A percentile compares a stretch with the other conserved stretches of the same genome.
Conservation (phyloP, 1,140 invertebrate species). For the Pemphigus obesinymphae region DNA sequence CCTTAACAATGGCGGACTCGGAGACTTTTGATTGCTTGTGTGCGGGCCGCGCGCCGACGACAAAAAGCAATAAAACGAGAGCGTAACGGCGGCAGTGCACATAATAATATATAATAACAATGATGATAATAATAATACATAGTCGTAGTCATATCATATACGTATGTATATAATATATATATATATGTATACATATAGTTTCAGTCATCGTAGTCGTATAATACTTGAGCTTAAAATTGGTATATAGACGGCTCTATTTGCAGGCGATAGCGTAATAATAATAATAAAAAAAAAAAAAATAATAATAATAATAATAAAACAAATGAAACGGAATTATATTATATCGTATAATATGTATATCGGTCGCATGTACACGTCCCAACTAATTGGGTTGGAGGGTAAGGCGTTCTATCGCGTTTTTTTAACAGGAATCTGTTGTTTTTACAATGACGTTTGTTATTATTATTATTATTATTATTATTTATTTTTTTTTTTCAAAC, state of each 20-base stretch:
- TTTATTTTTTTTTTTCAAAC: no score
- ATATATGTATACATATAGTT: background rate
- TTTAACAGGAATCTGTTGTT: no score
- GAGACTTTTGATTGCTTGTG: background rate
- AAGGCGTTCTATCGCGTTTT: no score
- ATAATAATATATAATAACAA: slow-evolving; percentile 10
- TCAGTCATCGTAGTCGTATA: background rate
- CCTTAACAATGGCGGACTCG: background rate
- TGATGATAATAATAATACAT: background rate
- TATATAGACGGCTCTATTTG: no score
- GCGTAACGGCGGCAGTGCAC: slow-evolving; percentile 9
- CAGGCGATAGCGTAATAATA: background rate
- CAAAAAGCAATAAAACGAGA: slow-evolving; percentile 30
- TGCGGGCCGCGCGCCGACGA: background rate
- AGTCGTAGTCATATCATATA: background rate
- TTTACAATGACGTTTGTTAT: no score
- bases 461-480: no score
- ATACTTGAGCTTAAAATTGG: no score
- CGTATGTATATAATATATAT: background rate
- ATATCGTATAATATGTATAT: no score
- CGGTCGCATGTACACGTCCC: no score
- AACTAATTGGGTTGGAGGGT: no score
- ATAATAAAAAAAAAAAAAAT: background rate
- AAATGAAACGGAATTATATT: background rate
- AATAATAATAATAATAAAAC: background rate